Conservation (phyloP, 2,113 vertebrate species). For the Pogonocichla stellata region DNA sequence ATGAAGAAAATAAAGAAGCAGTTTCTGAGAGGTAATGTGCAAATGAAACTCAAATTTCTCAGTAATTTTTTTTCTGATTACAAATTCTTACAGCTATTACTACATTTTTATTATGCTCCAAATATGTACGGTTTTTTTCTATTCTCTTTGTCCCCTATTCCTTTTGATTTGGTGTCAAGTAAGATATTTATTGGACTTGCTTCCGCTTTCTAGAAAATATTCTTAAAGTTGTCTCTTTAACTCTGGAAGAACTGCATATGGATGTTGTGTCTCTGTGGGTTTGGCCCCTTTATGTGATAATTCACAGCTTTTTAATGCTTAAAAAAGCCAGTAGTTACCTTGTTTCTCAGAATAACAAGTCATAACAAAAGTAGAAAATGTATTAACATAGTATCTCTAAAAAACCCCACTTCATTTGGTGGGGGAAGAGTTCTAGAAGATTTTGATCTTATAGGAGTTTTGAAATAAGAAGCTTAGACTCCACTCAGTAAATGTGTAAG, state of each 20-base stretch:
- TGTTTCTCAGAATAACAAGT: not conserved
- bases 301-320: not conserved
- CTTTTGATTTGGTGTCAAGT: not conserved
- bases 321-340: not conserved
- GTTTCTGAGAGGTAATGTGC: not conserved
- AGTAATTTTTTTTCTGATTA: not conserved
- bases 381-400: not conserved
- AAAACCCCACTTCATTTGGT: not conserved
- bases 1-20: not conserved
- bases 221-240: not conserved
- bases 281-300: not conserved
- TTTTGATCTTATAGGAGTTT: not conserved
- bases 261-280: not conserved
- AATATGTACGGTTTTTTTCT: not conserved
- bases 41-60: not conserved
- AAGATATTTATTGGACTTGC: fast-evolving
- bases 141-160: not conserved
- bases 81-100: not conserved
- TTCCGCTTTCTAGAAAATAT: not conserved
- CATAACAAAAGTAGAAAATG: not conserved
- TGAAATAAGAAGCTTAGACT: not conserved
- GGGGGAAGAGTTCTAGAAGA: not conserved
- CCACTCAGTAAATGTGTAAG: not conserved
- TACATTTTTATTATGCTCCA: not conserved
- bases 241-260: not conserved